These are phyloP conservation scores for Drosophila trapezifrons DNA, from an alignment of 1,140 invertebrate genomes.

Conservation along the genomic window DNA sequence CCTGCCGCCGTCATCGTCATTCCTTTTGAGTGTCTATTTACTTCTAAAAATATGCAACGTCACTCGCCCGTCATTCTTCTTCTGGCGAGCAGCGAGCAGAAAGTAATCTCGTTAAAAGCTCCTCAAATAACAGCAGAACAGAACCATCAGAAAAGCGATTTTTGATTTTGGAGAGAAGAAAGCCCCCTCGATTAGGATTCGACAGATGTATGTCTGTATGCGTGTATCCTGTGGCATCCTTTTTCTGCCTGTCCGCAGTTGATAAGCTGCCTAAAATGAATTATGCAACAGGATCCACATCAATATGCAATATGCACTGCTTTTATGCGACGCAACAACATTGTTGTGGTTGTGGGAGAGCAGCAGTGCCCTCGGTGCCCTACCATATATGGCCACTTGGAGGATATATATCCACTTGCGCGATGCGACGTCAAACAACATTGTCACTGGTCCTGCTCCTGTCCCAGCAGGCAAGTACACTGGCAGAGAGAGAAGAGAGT, in stretches of 20 bases:
- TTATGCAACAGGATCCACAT: conserved; percentile 22
- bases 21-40: conserved; percentile 16
- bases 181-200: conserved; percentile 4
- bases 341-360: not conserved
- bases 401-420: not conserved
- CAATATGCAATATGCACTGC: conserved; percentile 21
- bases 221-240: not conserved
- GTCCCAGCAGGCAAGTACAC: not conserved
- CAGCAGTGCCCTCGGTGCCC: not conserved
- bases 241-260: conserved; percentile 1
- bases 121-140: conserved; percentile 48
- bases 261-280: conserved; percentile 34
- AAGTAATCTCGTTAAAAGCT: conserved; percentile 75
- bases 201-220: conserved; percentile 2
- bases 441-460: conserved; percentile 8
- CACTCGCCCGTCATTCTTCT: conserved; percentile 67
- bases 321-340: conserved; percentile 1
- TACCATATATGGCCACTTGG: not conserved
- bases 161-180: conserved; percentile 18
- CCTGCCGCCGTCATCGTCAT: not conserved
- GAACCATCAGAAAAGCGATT: conserved; percentile 15
- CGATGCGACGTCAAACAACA: conserved; percentile 14
- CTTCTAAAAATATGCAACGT: conserved; percentile 64
- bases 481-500: not conserved
- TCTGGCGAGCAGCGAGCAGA: conserved; percentile 31